Base-by-base conservation (phyloP, 2,888 invertebrate species). In the Lamellibrachia satsuma region DNA sequence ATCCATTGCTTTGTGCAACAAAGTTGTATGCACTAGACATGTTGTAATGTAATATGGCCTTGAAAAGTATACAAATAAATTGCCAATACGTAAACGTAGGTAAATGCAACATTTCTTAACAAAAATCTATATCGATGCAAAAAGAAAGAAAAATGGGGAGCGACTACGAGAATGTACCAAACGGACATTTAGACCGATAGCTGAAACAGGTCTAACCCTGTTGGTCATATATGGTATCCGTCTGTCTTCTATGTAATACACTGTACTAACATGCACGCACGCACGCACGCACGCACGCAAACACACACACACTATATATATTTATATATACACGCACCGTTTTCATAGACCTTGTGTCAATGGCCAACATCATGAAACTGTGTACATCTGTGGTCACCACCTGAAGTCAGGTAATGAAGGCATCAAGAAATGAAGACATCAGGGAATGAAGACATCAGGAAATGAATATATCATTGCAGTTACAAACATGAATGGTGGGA, bases 311-410 rank as follows among this genome's bases (percentile, higher is more conserved):
- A 3, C 1, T 7, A 7, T 55, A 9, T 9, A 55, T 9, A 55
- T 55, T 55, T 9, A 55, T 55, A 55, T 55, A 55, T 55, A 75
- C 75, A 95, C 97, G 97, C 96, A 98, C 98, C 93, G 97, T 97
- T 96, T 97, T 96, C 9, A 97, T 97, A 27, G 97, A 97, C 92
- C 97, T 97, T 91, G 97, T 95, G 96, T 98, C 97, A 93, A 98
- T 97, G 1, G 97, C 97, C 90, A 98, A 95, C 97, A 98, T 97
- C 97, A 98, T 97, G 95, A 97, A 97, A 52, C 97, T 97, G 94
- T 97, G 97, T 90, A 97, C 97, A 95, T 97, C 97, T 1, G 97
- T 97, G 52, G 97, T 96, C 94, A 98, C 97, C 9, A 96, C 95
- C 96, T 96, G 94, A 52, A 94, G 95, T n/a, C 92, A 52, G 6